Percentiles rank a stretch among this genome's conserved stretches.
Evolutionary conservation across 2,888 invertebrate genomes (phyloP).

Genomic region (Seira ritae): DNA sequence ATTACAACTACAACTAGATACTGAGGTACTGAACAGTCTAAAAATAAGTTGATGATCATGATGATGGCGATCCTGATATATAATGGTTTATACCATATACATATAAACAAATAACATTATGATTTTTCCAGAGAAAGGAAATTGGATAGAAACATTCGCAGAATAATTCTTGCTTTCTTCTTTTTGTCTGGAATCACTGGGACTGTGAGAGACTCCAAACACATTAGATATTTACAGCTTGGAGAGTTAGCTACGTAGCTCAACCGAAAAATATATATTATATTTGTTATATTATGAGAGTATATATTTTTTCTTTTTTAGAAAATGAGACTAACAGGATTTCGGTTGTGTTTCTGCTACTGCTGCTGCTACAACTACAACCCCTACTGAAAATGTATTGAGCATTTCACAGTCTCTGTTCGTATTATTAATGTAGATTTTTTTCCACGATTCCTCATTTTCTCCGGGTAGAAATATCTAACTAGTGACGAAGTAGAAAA

Average conservation of each 20-base stretch:
- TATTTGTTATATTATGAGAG: neutral
- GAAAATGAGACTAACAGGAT: conserved; percentile 5
- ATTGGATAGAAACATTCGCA: conserved; percentile 61
- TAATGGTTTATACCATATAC: conserved; percentile 36
- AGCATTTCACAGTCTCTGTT: neutral
- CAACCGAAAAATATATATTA: neutral
- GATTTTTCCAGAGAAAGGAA: conserved; percentile 63
- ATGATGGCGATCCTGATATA: conserved; percentile 39
- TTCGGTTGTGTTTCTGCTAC: neutral
- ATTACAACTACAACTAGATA: too few species aligned
- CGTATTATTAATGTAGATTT: conserved; percentile 18
- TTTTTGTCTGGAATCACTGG: conserved; percentile 57
- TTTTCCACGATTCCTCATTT: neutral
- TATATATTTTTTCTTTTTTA: conserved; percentile 7
- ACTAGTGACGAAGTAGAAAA: too few species aligned
- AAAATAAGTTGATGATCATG: conserved; percentile 26
- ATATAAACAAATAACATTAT: conserved; percentile 62
- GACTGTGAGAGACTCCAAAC: conserved; percentile 47
- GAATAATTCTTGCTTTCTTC: conserved; percentile 35
- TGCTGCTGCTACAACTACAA: neutral
- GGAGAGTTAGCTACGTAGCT: neutral
- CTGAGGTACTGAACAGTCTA: too few species aligned
- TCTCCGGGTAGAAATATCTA: too few species aligned
- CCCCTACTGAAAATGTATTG: conserved; percentile 17
- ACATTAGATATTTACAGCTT: conserved; percentile 50